Conservation (phyloP, 2,113 vertebrate species). For the Hippocampus mohnikei region DNA sequence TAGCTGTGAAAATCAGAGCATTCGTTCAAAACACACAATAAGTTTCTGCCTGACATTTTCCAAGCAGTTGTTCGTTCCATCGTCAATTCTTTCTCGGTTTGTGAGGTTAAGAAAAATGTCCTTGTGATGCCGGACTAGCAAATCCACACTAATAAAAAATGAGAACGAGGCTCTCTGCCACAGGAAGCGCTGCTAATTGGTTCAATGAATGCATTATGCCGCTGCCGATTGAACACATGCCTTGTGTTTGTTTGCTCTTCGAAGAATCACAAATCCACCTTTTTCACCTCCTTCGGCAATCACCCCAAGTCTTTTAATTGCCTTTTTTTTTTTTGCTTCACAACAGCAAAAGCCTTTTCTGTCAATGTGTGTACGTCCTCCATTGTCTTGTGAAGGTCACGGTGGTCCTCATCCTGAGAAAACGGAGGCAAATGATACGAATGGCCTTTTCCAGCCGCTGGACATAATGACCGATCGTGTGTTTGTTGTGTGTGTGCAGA, state of each 20-base stretch:
- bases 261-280: slow-evolving; percentile 28
- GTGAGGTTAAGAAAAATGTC: not conserved
- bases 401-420: slow-evolving; percentile 17
- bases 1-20: not conserved
- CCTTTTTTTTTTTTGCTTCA: slow-evolving; percentile 6
- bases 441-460: slow-evolving; percentile 37
- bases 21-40: not conserved
- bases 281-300: slow-evolving; percentile 26
- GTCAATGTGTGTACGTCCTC: slow-evolving; percentile 2
- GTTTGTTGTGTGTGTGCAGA: slow-evolving; percentile 70
- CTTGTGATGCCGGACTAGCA: slow-evolving; percentile 37
- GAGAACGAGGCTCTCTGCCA: slow-evolving; percentile 47
- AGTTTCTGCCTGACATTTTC: not conserved
- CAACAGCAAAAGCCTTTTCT: slow-evolving; percentile 8
- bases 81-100: not conserved
- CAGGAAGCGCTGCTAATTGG: slow-evolving; percentile 64
- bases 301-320: slow-evolving; percentile 17
- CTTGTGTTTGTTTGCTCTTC: slow-evolving; percentile 31
- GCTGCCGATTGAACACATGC: slow-evolving; percentile 58
- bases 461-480: slow-evolving; percentile 38
- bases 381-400: slow-evolving; percentile 33
- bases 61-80: not conserved
- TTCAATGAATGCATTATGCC: slow-evolving; percentile 70
- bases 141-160: slow-evolving; percentile 58
- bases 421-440: slow-evolving; percentile 23